Evolutionary conservation across 2,113 vertebrate species (phyloP), one percentile per base, ranked within the genome.

Genomic region (Toxotes jaculatrix): DNA sequence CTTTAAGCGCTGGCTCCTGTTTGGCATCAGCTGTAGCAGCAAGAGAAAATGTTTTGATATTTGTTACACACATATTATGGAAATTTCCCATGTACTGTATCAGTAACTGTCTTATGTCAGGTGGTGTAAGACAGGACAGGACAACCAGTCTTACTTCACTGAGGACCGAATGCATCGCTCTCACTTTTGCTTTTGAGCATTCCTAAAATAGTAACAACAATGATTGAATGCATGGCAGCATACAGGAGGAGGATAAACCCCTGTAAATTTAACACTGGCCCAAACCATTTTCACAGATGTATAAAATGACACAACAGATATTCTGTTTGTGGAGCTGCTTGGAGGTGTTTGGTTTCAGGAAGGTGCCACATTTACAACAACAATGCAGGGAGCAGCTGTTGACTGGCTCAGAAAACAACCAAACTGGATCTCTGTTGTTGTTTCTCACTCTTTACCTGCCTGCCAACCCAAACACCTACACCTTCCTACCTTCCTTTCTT

Each of bases 21-120:
- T 17, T 43, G n/a, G 11, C n/a, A 45, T 27, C 21, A 38, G 49
- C 56, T 63, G n/a, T 3, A 17, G 32, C 16, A 21, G 55, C 7
- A 3, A 17, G 16, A 47, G 11, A 49, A 7, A 51, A 9, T 43
- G 53, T 36, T 79, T 74, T 60, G 36, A 59, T 70, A n/a, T 53
- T 70, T 66, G 0, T 65, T 83, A 11, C 65, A 59, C 53, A 79
- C n/a, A 27, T n/a, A 53, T 59, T 32, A 8, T 64, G 12, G 27
- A 9, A 56, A 62, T n/a, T 16, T 60, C 12, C 36, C 2, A 23
- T 74, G 17, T 10, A 27, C 56, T 40, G 71, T 32, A 32, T 57
- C 36, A 38, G 21, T 55, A 27, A n/a, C 16, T 42, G 51, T 27
- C 32, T 38, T 27, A 38, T 45, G 27, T 38, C 32, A 2, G 4